phyloP scores from a whole-genome alignment of 1,140 invertebrate genomes.

The Brachionus paranguensis region DNA sequence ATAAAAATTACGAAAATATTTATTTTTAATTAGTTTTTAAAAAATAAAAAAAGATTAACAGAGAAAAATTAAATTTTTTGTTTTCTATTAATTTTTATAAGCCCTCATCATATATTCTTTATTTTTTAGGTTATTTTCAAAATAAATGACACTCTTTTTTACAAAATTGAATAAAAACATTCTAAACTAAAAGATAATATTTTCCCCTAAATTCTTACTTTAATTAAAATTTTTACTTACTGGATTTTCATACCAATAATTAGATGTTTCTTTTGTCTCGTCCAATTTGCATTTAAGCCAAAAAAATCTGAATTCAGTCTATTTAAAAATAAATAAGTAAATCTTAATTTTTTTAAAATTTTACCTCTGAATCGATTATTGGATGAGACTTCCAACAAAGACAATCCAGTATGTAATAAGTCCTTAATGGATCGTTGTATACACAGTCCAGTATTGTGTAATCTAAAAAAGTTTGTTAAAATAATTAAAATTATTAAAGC shows the following conservation, averaged over 20 bases:
- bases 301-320: constrained; percentile 70
- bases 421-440: constrained; percentile 62
- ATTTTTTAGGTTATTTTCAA: no score
- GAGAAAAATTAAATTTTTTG: no score
- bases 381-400: constrained; percentile 68
- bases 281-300: constrained; percentile 67
- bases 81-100: no score
- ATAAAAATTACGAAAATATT: no score
- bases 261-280: constrained; percentile 58
- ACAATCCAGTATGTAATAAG: constrained; percentile 72
- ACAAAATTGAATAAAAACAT: no score
- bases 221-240: constrained; percentile 14
- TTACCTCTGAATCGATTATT: constrained; percentile 16
- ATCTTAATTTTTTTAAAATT: background rate
- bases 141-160: no score
- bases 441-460: constrained; percentile 71
- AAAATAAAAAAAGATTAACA: no score
- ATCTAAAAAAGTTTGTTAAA: constrained; percentile 42
- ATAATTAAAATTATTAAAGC: background rate
- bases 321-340: constrained; percentile 46
- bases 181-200: no score
- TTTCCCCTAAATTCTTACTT: no score
- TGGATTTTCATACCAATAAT: constrained; percentile 54
- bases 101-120: no score
- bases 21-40: no score